Percentiles rank a stretch among this genome's conserved stretches.
Conservation (phyloP, 2,797 vertebrate genomes). For the Ciconia nigra region DNA sequence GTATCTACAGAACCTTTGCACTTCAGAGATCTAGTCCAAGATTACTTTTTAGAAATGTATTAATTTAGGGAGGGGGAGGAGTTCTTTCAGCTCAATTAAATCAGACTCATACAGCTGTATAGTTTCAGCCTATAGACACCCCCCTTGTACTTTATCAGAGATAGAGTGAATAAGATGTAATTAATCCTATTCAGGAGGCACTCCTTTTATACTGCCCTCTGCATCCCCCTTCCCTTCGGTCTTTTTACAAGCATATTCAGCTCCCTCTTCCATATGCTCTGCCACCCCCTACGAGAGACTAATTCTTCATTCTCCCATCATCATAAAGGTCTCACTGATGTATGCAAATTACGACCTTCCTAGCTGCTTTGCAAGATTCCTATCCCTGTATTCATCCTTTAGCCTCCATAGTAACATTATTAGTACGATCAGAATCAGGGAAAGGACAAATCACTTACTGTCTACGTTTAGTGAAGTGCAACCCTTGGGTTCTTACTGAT, state of each 20-base stretch:
- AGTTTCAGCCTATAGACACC: neutral
- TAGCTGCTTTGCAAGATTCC: neutral
- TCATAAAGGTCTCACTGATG: slow-evolving; percentile 25
- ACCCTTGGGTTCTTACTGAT: neutral
- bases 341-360: slow-evolving; percentile 36
- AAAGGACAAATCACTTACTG: slow-evolving; percentile 7
- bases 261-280: slow-evolving; percentile 12
- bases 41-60: neutral
- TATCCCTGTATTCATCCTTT: neutral
- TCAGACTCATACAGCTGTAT: neutral
- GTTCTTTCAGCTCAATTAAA: neutral
- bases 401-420: slow-evolving; percentile 21
- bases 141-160: neutral
- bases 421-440: neutral
- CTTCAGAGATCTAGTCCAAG: neutral
- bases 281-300: neutral
- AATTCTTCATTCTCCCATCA: slow-evolving; percentile 16
- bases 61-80: neutral
- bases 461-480: neutral
- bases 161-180: neutral
- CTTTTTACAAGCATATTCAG: neutral
- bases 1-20: neutral
- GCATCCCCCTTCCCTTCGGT: neutral
- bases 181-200: slow-evolving; percentile 21
- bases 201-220: neutral